Evolutionary conservation across 2,797 vertebrate genomes (phyloP).

Genomic region (Syngnathus rostellatus): DNA sequence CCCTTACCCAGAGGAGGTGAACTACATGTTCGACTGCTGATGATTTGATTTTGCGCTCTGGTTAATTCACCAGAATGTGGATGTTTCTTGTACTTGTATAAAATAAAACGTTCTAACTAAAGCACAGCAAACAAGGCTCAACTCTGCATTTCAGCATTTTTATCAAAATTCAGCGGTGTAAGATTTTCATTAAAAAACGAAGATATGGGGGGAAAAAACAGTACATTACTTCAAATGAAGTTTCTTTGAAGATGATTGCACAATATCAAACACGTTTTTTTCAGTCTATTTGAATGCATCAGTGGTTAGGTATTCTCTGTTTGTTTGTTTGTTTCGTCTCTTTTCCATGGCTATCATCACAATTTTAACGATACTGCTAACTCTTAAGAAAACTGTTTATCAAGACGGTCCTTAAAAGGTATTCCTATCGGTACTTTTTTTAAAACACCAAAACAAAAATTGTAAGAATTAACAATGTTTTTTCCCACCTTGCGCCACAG

Average conservation of each 20-base stretch:
- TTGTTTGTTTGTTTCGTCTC: neutral
- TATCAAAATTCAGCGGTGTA: neutral
- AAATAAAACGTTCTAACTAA: neutral
- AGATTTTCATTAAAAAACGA: neutral
- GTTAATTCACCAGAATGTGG: neutral
- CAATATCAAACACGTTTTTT: neutral
- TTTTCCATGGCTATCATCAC: neutral
- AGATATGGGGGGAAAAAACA: no score
- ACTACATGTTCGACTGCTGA: conserved; percentile 45
- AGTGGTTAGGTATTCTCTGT: neutral
- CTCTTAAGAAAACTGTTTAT: no score
- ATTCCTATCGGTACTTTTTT: no score
- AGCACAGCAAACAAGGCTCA: neutral
- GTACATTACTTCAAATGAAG: neutral
- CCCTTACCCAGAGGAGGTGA: conserved; percentile 48
- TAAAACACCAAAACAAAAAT: no score
- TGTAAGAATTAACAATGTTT: no score
- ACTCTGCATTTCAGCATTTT: neutral
- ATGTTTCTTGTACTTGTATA: neutral
- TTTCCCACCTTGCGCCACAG: no score
- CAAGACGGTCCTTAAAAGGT: no score
- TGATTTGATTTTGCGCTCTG: conserved; percentile 22
- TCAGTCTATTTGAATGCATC: neutral
- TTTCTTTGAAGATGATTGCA: neutral
- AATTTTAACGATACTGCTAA: no score